A percentile compares a stretch with the other conserved stretches of the same genome.
These are phyloP conservation scores for Mallotus villosus DNA, from an alignment of 2,797 vertebrate genomes.

Conservation along the genomic window DNA sequence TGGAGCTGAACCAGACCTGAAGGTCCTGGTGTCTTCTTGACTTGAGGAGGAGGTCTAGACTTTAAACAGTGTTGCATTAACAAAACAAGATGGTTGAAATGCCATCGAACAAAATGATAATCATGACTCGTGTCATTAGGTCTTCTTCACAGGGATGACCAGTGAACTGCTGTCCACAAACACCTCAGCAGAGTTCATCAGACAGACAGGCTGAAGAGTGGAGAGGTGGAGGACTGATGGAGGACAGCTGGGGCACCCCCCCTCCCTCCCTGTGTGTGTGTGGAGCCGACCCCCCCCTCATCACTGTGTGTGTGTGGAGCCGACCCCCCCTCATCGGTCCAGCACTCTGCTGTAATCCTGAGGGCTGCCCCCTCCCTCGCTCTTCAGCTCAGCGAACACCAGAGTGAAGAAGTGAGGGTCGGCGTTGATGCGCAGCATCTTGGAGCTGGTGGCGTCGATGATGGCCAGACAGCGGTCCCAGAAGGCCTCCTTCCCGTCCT, in stretches of 20 bases:
- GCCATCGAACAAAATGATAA: too few relatives aligned
- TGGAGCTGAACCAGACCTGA: too few relatives aligned
- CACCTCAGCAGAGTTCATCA: too few relatives aligned
- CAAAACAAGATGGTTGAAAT: too few relatives aligned
- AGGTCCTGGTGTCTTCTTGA: too few relatives aligned
- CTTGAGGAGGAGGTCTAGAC: too few relatives aligned
- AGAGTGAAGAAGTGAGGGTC: constrained; percentile 85
- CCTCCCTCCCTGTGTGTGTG: constrained; percentile 1
- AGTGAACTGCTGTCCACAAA: too few relatives aligned
- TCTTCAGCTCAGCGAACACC: constrained; percentile 82
- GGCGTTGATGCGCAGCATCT: constrained; percentile 84
- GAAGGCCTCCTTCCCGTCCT: constrained; percentile 80
- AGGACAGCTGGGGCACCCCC: constrained; percentile 6
- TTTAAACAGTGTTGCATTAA: too few relatives aligned
- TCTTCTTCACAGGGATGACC: too few relatives aligned
- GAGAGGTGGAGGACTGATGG: neutral
- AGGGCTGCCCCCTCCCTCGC: constrained; percentile 68
- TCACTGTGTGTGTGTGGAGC: neutral
- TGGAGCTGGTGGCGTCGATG: constrained; percentile 76
- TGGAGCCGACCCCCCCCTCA: too few relatives aligned
- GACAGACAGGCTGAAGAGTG: neutral
- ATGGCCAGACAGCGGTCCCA: constrained; percentile 84
- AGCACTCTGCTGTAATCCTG: constrained; percentile 76
- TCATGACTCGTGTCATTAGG: too few relatives aligned
- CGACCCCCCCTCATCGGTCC: constrained; percentile 72